Evolutionary conservation across 92 coral and sea anemone species (phyloP).

Genomic region (Muricea muricata): DNA sequence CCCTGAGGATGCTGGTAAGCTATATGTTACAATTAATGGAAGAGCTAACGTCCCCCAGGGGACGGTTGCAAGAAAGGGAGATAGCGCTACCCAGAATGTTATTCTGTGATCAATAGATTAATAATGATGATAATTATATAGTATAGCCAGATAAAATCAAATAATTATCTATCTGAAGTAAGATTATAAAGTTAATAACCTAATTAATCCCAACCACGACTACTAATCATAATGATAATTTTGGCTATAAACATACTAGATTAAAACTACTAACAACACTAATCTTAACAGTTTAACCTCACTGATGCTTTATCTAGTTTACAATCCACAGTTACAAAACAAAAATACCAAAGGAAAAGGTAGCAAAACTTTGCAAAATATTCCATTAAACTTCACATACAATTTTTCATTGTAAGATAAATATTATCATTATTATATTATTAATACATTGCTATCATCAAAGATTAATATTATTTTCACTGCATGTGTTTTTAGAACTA

Average conservation of each 20-base stretch:
- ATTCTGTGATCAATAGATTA: too few relatives aligned
- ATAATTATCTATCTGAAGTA: too few relatives aligned
- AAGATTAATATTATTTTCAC: too few relatives aligned
- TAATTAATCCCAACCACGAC: neutral
- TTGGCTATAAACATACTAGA: neutral
- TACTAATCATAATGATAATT: neutral
- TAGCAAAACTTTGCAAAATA: neutral
- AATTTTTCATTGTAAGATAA: neutral
- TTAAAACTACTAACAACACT: neutral
- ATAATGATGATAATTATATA: too few relatives aligned
- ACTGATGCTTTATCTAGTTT: constrained; percentile 1
- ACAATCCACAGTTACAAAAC: neutral
- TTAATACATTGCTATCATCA: too few relatives aligned
- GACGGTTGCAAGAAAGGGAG: neutral
- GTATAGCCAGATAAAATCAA: too few relatives aligned
- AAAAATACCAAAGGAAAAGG: neutral
- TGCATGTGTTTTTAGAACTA: neutral
- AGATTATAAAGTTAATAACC: too few relatives aligned
- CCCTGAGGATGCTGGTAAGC: constrained; percentile 27
- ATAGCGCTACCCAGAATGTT: too few relatives aligned
- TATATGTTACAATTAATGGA: neutral
- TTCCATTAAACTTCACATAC: neutral
- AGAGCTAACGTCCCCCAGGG: too few relatives aligned
- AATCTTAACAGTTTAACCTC: neutral
- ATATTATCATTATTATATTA: neutral